Evolutionary conservation across 2,113 vertebrate genomes (phyloP).

Genomic region (Neolamprologus cancellatus): DNA sequence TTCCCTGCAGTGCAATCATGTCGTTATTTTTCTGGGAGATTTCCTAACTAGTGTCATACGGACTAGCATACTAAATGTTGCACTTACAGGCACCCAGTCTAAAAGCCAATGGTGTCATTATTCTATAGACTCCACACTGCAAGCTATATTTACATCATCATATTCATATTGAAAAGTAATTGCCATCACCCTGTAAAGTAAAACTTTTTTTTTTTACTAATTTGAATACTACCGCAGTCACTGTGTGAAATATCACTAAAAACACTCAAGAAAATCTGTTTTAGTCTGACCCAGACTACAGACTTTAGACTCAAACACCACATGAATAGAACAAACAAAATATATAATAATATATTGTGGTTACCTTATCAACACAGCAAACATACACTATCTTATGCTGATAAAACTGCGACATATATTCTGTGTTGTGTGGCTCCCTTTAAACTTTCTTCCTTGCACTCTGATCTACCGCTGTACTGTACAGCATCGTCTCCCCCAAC

Average conservation of each 20-base stretch:
- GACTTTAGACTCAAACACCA: not conserved
- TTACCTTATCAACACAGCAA: not conserved
- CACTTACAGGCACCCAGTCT: not conserved
- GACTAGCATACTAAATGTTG: not conserved
- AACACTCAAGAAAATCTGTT: not conserved
- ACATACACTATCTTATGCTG: not conserved
- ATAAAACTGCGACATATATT: not conserved
- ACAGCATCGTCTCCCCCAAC: slow-evolving; percentile 26
- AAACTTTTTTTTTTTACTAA: not conserved
- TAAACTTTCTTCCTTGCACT: slow-evolving; percentile 10
- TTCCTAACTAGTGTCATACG: not conserved
- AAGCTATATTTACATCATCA: not conserved
- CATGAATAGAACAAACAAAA: not conserved
- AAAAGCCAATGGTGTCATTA: not conserved
- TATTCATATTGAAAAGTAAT: not conserved
- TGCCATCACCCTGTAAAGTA: not conserved
- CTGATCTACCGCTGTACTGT: slow-evolving; percentile 28
- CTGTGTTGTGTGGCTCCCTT: not conserved
- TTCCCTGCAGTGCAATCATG: not conserved
- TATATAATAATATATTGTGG: not conserved
- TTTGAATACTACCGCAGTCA: not conserved
- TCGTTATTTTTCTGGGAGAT: not conserved
- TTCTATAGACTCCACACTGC: not conserved
- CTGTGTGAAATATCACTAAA: not conserved
- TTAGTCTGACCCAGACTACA: not conserved